Percentiles rank a stretch among this genome's conserved stretches.
Evolutionary conservation across 2,888 invertebrate genomes (phyloP).

Genomic region (Seira musarum): DNA sequence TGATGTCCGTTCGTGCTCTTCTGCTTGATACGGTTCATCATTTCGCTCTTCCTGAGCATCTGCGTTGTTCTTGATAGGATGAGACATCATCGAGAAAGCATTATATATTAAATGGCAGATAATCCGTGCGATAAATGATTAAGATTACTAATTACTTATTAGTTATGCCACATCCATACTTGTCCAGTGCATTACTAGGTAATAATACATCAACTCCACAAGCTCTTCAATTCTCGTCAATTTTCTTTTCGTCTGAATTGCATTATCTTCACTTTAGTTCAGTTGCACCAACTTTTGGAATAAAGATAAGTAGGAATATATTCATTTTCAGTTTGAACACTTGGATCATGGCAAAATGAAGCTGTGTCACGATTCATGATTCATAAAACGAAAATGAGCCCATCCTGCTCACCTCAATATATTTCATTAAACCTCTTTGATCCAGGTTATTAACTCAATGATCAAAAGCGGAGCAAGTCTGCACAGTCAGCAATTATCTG

Average conservation of each 20-base stretch:
- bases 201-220: too few relatives aligned
- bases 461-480: background rate
- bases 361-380: too few relatives aligned
- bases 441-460: background rate
- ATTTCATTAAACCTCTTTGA: too few relatives aligned
- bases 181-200: too few relatives aligned
- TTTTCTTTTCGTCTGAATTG: too few relatives aligned
- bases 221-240: too few relatives aligned
- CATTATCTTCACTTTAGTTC: too few relatives aligned
- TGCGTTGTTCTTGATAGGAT: background rate
- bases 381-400: too few relatives aligned
- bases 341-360: too few relatives aligned
- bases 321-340: too few relatives aligned
- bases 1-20: background rate
- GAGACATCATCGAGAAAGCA: background rate
- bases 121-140: constrained; percentile 13
- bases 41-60: background rate
- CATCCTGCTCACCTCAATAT: background rate
- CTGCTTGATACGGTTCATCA: background rate
- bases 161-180: constrained; percentile 29
- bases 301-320: too few relatives aligned
- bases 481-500: background rate
- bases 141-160: constrained; percentile 42
- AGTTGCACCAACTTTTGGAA: too few relatives aligned
- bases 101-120: background rate